Evolutionary conservation across 2,797 vertebrate genomes (phyloP).

Genomic region (Hafferia zeledoni): DNA sequence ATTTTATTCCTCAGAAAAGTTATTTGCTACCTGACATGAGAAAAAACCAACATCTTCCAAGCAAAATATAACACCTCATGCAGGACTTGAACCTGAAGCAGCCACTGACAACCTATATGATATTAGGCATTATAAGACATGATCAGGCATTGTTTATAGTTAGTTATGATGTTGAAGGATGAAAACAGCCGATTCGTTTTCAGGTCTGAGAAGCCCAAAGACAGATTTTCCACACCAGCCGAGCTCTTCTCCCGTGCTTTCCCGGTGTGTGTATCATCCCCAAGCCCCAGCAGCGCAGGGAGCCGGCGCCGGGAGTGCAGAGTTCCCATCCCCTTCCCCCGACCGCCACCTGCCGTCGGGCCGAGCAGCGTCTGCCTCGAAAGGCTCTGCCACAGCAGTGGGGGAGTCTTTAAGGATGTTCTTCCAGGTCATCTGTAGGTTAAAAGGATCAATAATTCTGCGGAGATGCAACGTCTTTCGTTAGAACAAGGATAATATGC

Average conservation of each 20-base stretch:
- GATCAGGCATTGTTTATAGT: neutral
- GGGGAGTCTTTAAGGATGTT: neutral
- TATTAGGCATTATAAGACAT: no score
- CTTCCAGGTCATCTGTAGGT: rapidly evolving
- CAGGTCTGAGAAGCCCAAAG: neutral
- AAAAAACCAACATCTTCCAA: neutral
- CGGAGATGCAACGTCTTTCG: neutral
- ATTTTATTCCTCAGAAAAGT: neutral
- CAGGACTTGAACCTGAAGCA: neutral
- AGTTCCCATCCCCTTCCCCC: neutral
- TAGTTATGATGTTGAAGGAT: neutral
- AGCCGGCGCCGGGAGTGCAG: rapidly evolving
- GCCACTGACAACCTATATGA: neutral
- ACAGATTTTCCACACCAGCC: neutral
- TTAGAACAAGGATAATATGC: neutral
- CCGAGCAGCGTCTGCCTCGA: no score
- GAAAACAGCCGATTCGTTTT: neutral
- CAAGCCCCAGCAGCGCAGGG: neutral
- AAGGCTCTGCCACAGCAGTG: no score
- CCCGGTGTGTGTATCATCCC: neutral
- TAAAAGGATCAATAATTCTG: rapidly evolving
- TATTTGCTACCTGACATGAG: neutral
- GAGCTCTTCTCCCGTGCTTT: neutral
- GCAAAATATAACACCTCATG: rapidly evolving
- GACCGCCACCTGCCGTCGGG: slow-evolving; percentile 50